Evolutionary conservation across 2,113 vertebrate genomes (phyloP).

Genomic region (Etheostoma spectabile): DNA sequence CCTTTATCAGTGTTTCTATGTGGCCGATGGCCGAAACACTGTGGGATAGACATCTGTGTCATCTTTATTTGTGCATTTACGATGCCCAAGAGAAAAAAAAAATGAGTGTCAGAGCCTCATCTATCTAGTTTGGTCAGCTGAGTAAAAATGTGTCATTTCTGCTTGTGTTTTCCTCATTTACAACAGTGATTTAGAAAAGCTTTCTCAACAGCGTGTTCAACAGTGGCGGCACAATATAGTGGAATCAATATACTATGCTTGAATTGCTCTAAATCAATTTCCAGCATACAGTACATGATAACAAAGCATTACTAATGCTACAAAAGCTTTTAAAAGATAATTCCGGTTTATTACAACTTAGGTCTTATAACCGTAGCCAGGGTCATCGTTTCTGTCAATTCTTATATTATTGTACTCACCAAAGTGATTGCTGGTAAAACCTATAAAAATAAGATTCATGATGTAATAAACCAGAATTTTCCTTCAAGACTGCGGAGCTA

Average conservation of each 20-base stretch:
- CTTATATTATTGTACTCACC: neutral
- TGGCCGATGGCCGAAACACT: constrained; percentile 67
- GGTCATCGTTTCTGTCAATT: neutral
- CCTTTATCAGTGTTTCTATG: constrained; percentile 74
- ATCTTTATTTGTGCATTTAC: constrained; percentile 72
- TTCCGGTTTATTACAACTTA: neutral
- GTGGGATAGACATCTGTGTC: constrained; percentile 63
- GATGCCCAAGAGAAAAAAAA: constrained; percentile 59
- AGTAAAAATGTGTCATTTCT: constrained; percentile 18
- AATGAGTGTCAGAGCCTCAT: constrained; percentile 33
- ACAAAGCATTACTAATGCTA: neutral
- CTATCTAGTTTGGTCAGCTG: constrained; percentile 44
- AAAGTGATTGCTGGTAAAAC: neutral
- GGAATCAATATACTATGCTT: constrained; percentile 19
- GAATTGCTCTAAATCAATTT: constrained; percentile 50
- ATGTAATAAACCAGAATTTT: neutral
- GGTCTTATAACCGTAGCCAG: neutral
- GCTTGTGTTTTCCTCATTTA: constrained; percentile 42
- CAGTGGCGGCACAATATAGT: neutral
- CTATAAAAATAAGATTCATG: neutral
- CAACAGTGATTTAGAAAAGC: constrained; percentile 39
- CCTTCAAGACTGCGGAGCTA: neutral
- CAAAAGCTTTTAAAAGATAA: neutral
- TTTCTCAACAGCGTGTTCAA: constrained; percentile 15
- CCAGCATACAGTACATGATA: constrained; percentile 39